A percentile compares a stretch with the other conserved stretches of the same genome.
Evolutionary conservation across 2,888 invertebrate species (phyloP).

Genomic region (Polyommatus iphigenia): DNA sequence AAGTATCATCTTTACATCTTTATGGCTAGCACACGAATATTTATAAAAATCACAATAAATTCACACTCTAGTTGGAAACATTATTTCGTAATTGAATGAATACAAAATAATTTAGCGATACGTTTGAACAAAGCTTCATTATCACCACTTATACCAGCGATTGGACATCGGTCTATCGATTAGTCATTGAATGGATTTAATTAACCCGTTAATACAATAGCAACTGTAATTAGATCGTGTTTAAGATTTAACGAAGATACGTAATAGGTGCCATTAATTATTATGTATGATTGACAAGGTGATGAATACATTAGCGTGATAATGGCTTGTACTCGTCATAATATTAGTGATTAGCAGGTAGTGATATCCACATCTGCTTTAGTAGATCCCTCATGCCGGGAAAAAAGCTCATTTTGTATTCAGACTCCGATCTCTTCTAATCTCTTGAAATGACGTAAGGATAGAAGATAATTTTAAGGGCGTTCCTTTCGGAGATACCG

Average conservation of each 20-base stretch:
- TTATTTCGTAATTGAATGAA: background rate
- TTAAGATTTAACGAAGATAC: constrained; percentile 27
- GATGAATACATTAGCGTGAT: background rate
- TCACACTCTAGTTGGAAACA: background rate
- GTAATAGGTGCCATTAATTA: constrained; percentile 12
- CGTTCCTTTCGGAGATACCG: too few species aligned
- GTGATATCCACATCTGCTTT: background rate
- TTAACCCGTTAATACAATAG: constrained; percentile 37
- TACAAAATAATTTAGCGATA: background rate
- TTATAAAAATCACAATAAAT: background rate
- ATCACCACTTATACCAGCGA: background rate
- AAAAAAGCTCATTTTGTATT: background rate
- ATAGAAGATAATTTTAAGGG: too few species aligned
- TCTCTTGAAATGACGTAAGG: background rate
- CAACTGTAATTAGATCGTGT: constrained; percentile 36
- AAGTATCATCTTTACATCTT: background rate
- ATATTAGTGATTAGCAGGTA: background rate
- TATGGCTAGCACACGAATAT: background rate
- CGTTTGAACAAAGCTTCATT: constrained; percentile 23
- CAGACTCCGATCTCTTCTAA: background rate
- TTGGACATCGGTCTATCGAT: constrained; percentile 37
- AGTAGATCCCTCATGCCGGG: too few species aligned
- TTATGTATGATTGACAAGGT: constrained; percentile 22
- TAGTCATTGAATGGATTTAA: constrained; percentile 41
- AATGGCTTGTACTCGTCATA: background rate